phyloP scores from a whole-genome alignment of 30 jellyfish, hydroid and myxozoan species.

The Chrysaora quinquecirrha region DNA sequence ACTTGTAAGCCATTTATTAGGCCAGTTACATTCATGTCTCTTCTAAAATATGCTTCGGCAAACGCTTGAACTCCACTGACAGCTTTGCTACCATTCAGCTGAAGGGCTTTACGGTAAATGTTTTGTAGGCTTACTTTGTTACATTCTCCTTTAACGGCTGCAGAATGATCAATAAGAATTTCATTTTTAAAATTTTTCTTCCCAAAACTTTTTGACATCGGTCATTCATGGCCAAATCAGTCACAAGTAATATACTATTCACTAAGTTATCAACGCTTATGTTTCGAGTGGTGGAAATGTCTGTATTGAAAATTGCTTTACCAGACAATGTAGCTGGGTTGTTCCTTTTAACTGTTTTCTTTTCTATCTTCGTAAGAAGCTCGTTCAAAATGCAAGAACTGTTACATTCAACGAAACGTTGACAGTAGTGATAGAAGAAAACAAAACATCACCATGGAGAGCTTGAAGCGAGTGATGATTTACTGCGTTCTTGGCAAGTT shows the following conservation, averaged over 20 bases:
- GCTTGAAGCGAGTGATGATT: conserved; percentile 57
- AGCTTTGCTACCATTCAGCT: conserved; percentile 51
- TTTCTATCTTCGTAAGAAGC: conserved; percentile 39
- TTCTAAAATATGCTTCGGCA: background rate
- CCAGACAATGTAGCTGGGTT: conserved; percentile 55
- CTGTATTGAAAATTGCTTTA: conserved; percentile 23
- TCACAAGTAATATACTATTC: no score
- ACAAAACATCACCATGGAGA: conserved; percentile 59
- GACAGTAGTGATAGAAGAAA: conserved; percentile 6
- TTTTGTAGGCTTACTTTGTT: conserved; percentile 54
- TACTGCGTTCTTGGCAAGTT: conserved; percentile 54
- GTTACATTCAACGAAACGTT: conserved; percentile 50
- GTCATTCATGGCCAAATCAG: conserved; percentile 38
- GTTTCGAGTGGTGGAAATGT: background rate
- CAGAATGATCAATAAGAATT: conserved; percentile 37
- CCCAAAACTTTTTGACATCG: conserved; percentile 65
- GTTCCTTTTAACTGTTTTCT: conserved; percentile 53
- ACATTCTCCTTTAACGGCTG: conserved; percentile 17
- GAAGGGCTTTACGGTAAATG: conserved; percentile 61
- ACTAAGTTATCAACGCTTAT: conserved; percentile 38
- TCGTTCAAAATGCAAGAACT: conserved; percentile 31
- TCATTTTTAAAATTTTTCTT: conserved; percentile 51
- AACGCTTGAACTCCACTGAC: conserved; percentile 52
- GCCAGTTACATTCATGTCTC: conserved; percentile 37
- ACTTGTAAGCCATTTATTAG: conserved; percentile 33